A percentile compares a stretch with the other conserved stretches of the same genome.
phyloP scores from a whole-genome alignment of 2,797 vertebrate species.

The Darevskia mixta region DNA sequence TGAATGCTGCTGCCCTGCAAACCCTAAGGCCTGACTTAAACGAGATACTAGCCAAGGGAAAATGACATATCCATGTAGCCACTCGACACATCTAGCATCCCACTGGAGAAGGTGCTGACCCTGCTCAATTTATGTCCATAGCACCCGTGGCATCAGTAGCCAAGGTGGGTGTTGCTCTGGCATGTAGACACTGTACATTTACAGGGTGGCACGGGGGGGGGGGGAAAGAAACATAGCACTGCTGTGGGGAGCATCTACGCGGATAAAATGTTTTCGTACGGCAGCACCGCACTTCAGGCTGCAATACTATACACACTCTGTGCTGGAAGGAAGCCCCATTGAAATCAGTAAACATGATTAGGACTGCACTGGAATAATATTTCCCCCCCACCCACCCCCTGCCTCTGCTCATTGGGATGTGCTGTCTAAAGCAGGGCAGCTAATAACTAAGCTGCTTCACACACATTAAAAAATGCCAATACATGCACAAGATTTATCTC shows the following conservation, averaged over 20 bases:
- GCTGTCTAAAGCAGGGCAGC: conserved; percentile 35
- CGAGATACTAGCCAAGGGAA: not conserved
- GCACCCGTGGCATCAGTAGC: not conserved
- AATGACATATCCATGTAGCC: not conserved
- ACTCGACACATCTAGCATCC: not conserved
- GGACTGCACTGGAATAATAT: not conserved
- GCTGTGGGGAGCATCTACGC: not conserved
- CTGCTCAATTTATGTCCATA: not conserved
- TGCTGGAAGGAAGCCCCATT: not conserved
- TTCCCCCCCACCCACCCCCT: too few relatives aligned
- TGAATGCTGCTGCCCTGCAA: not conserved
- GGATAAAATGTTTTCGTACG: not conserved
- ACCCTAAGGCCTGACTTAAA: not conserved
- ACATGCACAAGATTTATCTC: conserved; percentile 60
- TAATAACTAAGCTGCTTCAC: conserved; percentile 64
- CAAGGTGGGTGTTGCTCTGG: not conserved
- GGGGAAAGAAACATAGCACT: not conserved
- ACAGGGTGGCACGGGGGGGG: not conserved
- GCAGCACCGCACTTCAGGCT: not conserved
- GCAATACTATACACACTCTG: not conserved
- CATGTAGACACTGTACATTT: not conserved
- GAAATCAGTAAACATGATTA: conserved; percentile 2
- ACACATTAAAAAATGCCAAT: conserved; percentile 54
- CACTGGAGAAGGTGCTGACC: not conserved
- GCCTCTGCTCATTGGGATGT: conserved; percentile 9